Evolutionary conservation across 1,140 invertebrate species (phyloP), one percentile per base, ranked within the genome.

Genomic region (Rhyzopertha dominica): DNA sequence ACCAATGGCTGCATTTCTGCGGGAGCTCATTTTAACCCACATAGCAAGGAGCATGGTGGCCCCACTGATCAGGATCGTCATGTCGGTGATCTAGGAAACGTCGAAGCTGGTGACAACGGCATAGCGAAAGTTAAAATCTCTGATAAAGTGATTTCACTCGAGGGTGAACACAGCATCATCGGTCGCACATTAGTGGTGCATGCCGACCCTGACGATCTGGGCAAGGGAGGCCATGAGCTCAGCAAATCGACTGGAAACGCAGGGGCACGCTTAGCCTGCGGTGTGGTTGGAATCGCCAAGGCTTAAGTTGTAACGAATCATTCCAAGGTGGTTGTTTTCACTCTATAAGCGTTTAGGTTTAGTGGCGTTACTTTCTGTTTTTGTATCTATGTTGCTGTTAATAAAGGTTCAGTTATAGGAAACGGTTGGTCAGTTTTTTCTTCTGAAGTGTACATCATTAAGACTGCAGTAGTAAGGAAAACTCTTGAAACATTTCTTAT

Each of bases 191-290:
- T 96, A 36, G 89, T 93, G 14, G 87, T 92, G 9, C 95, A 99
- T 69, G 93, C 85, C 46, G 92, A 94, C 69, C 78, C 81, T 29
- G 96, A 99, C 75, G 96, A 99, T 72, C 74, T 98, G 31, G 96
- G 95, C 4, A 74, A 84, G 51, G 95, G 95, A 43, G 91, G 90
- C 1, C 87, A 97, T 62, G 90, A 95, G 62, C 75, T 95, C 30
- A 96, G 93, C 69, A 86, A 87, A 70, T 89, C 88, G 9, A 99
- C 95, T 36, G 96, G 96, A 20, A 98, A 99, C 73, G 95, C 96
- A 52, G 96, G 96, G 3, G 92, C 82, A 38, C 82, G 96, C 55
- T 74, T 95, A 48, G 95, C 92, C 14, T 99, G 96, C 67, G 95
- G 95, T 43, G 90, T 99, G n/a, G 95, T 99, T 73, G 96, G 93